Evolutionary conservation across 23 tunicate genomes (phyloP), one percentile per base, ranked within the genome.

Genomic region (Trididemnum clinides): DNA sequence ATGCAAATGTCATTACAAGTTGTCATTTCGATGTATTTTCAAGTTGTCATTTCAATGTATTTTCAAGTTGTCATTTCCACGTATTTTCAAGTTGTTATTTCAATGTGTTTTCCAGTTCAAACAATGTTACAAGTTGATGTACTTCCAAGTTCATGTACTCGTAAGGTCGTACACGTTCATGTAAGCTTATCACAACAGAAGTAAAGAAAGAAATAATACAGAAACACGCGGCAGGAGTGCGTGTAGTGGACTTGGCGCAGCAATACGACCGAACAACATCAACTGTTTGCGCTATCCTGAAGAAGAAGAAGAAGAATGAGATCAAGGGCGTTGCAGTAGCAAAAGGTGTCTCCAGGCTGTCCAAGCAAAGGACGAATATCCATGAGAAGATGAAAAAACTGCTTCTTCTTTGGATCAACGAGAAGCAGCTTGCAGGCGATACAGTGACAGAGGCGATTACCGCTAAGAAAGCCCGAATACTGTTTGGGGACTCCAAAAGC

Each of bases 401-500:
- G 72, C 72, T 64, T 64, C 72, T 64, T 26, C 72, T 64, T 64
- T 64, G 72, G 72, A 64, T 64, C 72, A 64, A 64, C 72, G 27
- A 64, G 27, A 64, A 64, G 72, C 72, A 64, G 72, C 72, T 64
- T 28, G 0, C 72, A 64, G 72, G 72, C 72, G 27, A 64, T 64
- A 64, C 72, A 21, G 25, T 64, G 0, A 26, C 72, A 28, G 72
- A 64, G 72, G 31, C 72, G 0, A 64, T 64, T 64, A 64, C 22
- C 72, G 72, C 72, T 15, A 26, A 64, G 72, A 64, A 64, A 64
- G 72, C 72, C 72, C 72, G 72, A 64, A 0, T 26, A 28, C 72
- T 64, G 72, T 64, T 25, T 64, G 72, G 72, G 0, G 72, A 64
- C 27, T 64, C 72, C 72, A 64, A 26, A 64, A 64, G 72, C 72